Conservation (phyloP, 2,888 invertebrate genomes). For the Himalopsyche tibetana region DNA sequence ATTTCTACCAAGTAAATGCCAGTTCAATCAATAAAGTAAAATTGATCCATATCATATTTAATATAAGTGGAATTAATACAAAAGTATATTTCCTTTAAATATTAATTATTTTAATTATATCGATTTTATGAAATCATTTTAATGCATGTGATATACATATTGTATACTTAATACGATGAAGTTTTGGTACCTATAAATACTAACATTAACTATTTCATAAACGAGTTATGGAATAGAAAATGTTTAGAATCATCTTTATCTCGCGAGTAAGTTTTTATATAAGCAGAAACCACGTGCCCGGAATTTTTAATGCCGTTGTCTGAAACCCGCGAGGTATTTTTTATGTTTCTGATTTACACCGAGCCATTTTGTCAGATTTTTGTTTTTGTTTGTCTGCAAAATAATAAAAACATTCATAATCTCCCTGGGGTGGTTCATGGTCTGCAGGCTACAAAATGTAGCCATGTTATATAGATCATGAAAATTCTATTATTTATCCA, state of each 20-base stretch:
- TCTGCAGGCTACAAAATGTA: neutral
- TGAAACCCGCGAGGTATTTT: constrained; percentile 13
- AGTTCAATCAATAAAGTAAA: neutral
- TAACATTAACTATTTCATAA: no score
- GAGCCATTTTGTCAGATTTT: constrained; percentile 29
- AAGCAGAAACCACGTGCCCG: constrained; percentile 17
- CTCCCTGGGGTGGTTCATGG: constrained; percentile 6
- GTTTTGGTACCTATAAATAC: no score
- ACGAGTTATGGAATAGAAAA: no score
- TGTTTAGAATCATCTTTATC: neutral
- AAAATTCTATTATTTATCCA: constrained; percentile 21
- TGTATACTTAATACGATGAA: no score
- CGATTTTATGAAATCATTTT: no score
- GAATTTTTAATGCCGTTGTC: constrained; percentile 16
- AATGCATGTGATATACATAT: no score
- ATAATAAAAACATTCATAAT: constrained; percentile 30
- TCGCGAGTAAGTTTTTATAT: constrained; percentile 17
- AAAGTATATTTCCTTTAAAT: no score
- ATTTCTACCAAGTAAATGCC: constrained; percentile 18
- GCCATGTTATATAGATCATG: constrained; percentile 20
- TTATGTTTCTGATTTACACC: constrained; percentile 27
- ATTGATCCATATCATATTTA: no score
- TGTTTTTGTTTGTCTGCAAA: constrained; percentile 1
- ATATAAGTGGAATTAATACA: no score
- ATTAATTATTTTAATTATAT: no score